Base-by-base conservation (phyloP, 2,797 vertebrate species). In the Tenualosa ilisha region DNA sequence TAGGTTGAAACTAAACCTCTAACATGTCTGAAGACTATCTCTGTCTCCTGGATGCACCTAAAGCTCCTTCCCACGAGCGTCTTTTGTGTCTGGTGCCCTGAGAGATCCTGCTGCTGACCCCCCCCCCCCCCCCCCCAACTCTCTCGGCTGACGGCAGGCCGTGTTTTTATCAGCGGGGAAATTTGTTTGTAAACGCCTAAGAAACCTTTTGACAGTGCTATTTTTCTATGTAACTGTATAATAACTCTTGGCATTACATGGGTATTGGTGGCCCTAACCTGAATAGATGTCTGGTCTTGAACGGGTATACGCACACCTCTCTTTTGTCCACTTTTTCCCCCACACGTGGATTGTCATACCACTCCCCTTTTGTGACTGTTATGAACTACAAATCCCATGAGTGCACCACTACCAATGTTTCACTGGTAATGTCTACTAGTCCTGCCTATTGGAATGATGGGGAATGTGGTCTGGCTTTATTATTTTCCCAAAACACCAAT, bases 221-320 rank as follows among this genome's bases (percentile, higher is more conserved):
- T 95, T 95, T 95, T 95, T 95, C 91, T 95, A 95, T 95, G 92
- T 94, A 89, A 90, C 87, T 91, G 92, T 94, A 90, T 92, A 89
- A 88, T 91, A 43, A 86, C 82, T 88, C 83, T 90, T 93, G 72
- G 72, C 72, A 79, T 91, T 91, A 83, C 85, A 85, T 79, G 86
- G 90, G 87, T 83, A 88, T 91, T 92, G 87, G 89, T 88, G 81
- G 87, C 90, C 86, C 85, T 88, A 84, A 84, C 86, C 87, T 79
- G 40, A 17, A 79, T 79, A 79, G 37, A 79, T 79, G 72, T 79
- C 72, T 79, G 72, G 72, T 79, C 40, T 79, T 79, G 72, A 79
- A 79, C 72, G 72, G 72, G 72, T 79, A 79, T 79, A 17, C 40
- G 31, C 31, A 46, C 72, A 9, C 40, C 72, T 79, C 68, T 89